A percentile compares a stretch with the other conserved stretches of the same genome.
Evolutionary conservation across 1,140 invertebrate species (phyloP).

Genomic region (Trichomalopsis sarcophagae): DNA sequence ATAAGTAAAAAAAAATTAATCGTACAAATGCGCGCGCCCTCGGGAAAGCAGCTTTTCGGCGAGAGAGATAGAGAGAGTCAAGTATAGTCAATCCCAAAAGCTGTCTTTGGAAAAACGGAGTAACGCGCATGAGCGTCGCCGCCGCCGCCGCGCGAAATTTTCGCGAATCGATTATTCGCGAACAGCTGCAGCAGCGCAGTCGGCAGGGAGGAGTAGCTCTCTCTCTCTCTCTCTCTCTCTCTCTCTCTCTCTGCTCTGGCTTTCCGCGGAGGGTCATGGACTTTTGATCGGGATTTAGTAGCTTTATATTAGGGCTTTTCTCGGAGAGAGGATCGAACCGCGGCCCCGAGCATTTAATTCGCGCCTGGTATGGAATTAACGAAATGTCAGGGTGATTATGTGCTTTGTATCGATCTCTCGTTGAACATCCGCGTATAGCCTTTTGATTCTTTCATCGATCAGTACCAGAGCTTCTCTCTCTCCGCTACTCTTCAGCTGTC

Average conservation of each 20-base stretch:
- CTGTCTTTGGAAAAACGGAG: slow-evolving; percentile 52
- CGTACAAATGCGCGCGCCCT: background rate
- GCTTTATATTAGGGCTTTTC: background rate
- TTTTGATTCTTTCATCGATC: no score
- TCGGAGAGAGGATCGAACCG: no score
- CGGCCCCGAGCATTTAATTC: no score
- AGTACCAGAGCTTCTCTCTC: no score
- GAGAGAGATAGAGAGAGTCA: no score
- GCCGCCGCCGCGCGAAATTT: slow-evolving; percentile 63
- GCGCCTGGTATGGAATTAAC: no score
- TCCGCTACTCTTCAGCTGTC: no score
- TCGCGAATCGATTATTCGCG: slow-evolving; percentile 69
- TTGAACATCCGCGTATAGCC: no score
- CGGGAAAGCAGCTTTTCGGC: slow-evolving; percentile 21
- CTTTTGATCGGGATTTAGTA: background rate
- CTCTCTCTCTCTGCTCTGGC: background rate
- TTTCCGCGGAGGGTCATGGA: background rate
- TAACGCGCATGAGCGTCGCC: slow-evolving; percentile 62
- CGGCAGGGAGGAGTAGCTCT: slow-evolving; percentile 27
- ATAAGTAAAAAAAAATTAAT: background rate
- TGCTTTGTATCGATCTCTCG: no score
- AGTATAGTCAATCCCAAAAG: slow-evolving; percentile 45
- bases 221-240: no score
- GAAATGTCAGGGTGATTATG: no score
- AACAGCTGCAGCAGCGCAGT: slow-evolving; percentile 64